Conservation (phyloP, 2,113 vertebrate genomes). For the Tretioscincus oriximinensis region DNA sequence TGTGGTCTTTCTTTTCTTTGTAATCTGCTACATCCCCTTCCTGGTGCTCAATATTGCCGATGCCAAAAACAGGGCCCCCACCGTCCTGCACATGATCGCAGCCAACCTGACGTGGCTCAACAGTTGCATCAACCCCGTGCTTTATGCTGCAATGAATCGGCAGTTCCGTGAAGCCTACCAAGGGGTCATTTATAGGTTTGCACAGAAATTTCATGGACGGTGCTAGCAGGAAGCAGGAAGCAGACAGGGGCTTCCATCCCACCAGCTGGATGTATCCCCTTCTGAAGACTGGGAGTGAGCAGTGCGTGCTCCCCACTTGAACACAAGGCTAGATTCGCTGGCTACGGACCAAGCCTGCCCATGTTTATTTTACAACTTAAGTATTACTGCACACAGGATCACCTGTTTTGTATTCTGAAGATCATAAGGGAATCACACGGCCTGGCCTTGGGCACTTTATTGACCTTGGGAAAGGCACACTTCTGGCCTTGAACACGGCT, state of each 20-base stretch:
- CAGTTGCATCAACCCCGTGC: slow-evolving; percentile 85
- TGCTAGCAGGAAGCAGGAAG: slow-evolving; percentile 1
- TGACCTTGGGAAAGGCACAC: not conserved
- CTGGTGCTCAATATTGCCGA: slow-evolving; percentile 81
- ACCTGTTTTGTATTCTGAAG: not conserved
- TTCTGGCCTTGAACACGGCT: not conserved
- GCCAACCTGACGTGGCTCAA: slow-evolving; percentile 90
- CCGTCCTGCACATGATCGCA: slow-evolving; percentile 80
- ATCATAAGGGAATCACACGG: not conserved
- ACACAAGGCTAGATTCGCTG: not conserved
- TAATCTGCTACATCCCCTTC: slow-evolving; percentile 81
- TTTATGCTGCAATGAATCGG: slow-evolving; percentile 86
- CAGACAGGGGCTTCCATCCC: not conserved
- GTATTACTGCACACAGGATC: not conserved
- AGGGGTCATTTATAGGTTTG: slow-evolving; percentile 62
- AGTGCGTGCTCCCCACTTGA: not conserved
- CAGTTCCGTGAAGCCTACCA: slow-evolving; percentile 83
- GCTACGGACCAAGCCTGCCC: not conserved
- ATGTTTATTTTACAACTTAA: not conserved
- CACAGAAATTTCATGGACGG: slow-evolving; percentile 38
- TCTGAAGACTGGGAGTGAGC: not conserved
- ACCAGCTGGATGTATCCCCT: too few relatives aligned
- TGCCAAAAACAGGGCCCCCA: slow-evolving; percentile 72
- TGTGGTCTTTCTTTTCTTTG: slow-evolving; percentile 82
- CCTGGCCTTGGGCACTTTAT: not conserved